Evolutionary conservation across 2,888 invertebrate genomes (phyloP).

Genomic region (Callimorpha dominula): DNA sequence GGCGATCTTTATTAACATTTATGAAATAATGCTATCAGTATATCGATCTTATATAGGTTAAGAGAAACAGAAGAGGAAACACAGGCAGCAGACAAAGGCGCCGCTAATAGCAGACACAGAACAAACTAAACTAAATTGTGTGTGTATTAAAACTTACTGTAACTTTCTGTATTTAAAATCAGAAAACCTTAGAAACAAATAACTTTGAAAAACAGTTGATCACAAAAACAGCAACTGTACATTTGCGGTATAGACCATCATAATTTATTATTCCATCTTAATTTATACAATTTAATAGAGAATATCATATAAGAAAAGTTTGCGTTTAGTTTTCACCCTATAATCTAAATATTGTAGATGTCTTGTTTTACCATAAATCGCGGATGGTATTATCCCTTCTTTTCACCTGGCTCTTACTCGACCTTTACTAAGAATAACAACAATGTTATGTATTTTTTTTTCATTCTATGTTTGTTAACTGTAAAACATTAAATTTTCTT

Average conservation of each 20-base stretch:
- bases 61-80: too few relatives aligned
- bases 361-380: conserved; percentile 42
- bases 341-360: not conserved
- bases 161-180: too few relatives aligned
- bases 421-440: conserved; percentile 16
- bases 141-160: too few relatives aligned
- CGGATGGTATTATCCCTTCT: conserved; percentile 33
- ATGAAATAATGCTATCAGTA: too few relatives aligned
- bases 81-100: too few relatives aligned
- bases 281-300: not conserved
- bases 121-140: too few relatives aligned
- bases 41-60: too few relatives aligned
- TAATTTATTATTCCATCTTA: too few relatives aligned
- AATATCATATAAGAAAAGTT: conserved; percentile 1
- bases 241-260: not conserved
- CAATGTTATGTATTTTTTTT: conserved; percentile 34
- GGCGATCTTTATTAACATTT: too few relatives aligned
- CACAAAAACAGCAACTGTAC: not conserved
- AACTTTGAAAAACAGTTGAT: too few relatives aligned
- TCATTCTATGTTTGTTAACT: conserved; percentile 19
- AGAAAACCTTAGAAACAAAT: too few relatives aligned
- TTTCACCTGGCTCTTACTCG: conserved; percentile 27
- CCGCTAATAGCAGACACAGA: too few relatives aligned
- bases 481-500: not conserved
- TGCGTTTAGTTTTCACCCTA: conserved; percentile 1